Base-by-base conservation (phyloP, 2,113 vertebrate genomes). In the Cyprinodon tularosa region DNA sequence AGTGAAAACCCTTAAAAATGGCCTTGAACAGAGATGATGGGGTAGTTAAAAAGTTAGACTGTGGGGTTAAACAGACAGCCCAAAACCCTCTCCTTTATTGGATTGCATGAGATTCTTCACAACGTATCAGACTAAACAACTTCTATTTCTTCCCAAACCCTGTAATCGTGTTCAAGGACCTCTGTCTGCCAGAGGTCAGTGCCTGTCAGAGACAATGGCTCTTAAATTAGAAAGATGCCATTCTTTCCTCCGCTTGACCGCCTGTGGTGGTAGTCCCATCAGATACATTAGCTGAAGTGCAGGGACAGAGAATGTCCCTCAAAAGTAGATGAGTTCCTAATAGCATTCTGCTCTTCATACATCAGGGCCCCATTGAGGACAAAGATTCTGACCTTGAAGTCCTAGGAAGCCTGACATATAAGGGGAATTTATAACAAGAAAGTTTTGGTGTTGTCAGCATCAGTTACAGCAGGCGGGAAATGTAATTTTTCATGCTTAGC, bases 171-270 rank as follows among this genome's bases (percentile, higher is more conserved):
- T 84, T 84, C 75, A 80, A 87, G 72, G 86, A 85, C 89, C 86
- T 81, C 77, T 87, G 83, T 86, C 87, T 68, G 45, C 75, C 74
- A 89, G 83, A 91, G 89, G 90, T 90, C 84, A 84, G 70, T 68
- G 71, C 77, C 82, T 89, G 76, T 91, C 88, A 90, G 78, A 91
- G 90, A 84, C 76, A 81, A 37, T 87, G 84, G 84, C 84, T 74
- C 83, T 85, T 91, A 83, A 89, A 92, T 93, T 87, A 85, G 85
- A 86, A 88, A 87, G 75, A 80, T 15, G 68, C 83, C 84, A 78
- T 68, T 87, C 78, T 79, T 74, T 72, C 80, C 83, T 81, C 75
- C 44, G 71, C 90, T 73, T 71, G 82, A 69, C 74, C 12, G 76
- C 77, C 60, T 69, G 68, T 75, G 86, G 67, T 77, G 61, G 65